Conservation (phyloP, 2,113 vertebrate species). For the Aythya baeri region DNA sequence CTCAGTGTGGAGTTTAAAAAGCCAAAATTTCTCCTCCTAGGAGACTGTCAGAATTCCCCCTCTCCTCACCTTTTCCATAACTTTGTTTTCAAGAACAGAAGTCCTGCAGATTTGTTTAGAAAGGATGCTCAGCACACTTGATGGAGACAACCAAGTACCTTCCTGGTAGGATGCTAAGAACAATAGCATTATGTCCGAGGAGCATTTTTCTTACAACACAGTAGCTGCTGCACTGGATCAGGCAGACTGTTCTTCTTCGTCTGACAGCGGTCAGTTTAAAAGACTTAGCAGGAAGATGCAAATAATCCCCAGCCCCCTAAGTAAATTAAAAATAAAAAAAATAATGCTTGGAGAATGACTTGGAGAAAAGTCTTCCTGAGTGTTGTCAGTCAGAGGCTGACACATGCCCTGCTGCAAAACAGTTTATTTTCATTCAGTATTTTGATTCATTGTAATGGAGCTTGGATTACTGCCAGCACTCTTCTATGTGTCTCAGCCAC, state of each 20-base stretch:
- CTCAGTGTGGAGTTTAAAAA: background rate
- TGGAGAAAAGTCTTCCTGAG: background rate
- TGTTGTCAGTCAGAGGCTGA: background rate
- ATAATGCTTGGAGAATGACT: background rate
- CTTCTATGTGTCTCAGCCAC: background rate
- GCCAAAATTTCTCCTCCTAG: background rate
- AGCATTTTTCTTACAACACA: background rate
- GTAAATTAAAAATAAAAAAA: background rate
- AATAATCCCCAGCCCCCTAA: background rate
- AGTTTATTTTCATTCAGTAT: constrained; percentile 34
- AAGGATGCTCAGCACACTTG: background rate
- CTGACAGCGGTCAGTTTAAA: background rate
- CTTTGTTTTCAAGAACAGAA: background rate
- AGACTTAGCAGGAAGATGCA: background rate
- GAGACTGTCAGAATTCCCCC: background rate
- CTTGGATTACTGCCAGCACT: background rate
- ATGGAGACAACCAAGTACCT: background rate
- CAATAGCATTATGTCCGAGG: background rate
- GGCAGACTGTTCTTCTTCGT: background rate
- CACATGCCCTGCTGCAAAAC: background rate
- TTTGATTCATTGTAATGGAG: background rate
- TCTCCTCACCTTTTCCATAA: background rate
- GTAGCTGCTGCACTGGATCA: background rate
- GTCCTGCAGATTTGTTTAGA: background rate
- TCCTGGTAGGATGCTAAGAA: background rate